These are phyloP conservation scores for Lepidocyrtinus sp. DNA, from an alignment of 2,888 invertebrate species.

Conservation along the genomic window DNA sequence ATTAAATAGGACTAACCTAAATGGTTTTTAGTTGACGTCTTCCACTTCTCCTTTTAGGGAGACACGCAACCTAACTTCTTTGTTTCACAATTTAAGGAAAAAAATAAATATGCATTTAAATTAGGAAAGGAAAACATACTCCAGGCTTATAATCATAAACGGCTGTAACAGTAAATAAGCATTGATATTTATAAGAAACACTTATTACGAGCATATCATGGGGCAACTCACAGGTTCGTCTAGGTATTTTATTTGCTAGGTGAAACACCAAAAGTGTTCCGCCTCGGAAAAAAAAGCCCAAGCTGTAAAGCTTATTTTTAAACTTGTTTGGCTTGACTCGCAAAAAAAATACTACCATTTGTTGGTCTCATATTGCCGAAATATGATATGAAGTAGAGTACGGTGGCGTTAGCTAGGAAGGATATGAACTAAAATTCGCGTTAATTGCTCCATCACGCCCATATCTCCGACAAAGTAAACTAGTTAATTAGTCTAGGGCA, in stretches of 20 bases:
- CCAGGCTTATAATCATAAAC: too few species aligned
- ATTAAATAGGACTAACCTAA: not conserved
- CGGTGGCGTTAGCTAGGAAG: not conserved
- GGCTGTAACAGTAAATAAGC: too few species aligned
- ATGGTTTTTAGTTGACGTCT: not conserved
- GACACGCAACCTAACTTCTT: not conserved
- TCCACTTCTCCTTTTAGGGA: not conserved
- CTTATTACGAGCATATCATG: not conserved
- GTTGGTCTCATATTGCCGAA: not conserved
- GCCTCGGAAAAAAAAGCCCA: slow-evolving; percentile 16
- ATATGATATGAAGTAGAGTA: not conserved
- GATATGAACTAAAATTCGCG: not conserved
- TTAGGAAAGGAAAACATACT: too few species aligned
- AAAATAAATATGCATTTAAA: too few species aligned
- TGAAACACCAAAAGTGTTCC: slow-evolving; percentile 50
- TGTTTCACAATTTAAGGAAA: not conserved
- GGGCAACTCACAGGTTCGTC: too few species aligned
- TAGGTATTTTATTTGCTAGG: not conserved
- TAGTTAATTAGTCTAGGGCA: not conserved
- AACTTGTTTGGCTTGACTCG: not conserved
- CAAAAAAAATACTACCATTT: not conserved
- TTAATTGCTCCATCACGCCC: not conserved
- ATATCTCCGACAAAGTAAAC: not conserved
- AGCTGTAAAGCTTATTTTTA: slow-evolving; percentile 26
- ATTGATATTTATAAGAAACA: not conserved